Percentiles rank a stretch among this genome's conserved stretches.
phyloP scores from a whole-genome alignment of 2,113 vertebrate genomes.

The Tapirus terrestris region DNA sequence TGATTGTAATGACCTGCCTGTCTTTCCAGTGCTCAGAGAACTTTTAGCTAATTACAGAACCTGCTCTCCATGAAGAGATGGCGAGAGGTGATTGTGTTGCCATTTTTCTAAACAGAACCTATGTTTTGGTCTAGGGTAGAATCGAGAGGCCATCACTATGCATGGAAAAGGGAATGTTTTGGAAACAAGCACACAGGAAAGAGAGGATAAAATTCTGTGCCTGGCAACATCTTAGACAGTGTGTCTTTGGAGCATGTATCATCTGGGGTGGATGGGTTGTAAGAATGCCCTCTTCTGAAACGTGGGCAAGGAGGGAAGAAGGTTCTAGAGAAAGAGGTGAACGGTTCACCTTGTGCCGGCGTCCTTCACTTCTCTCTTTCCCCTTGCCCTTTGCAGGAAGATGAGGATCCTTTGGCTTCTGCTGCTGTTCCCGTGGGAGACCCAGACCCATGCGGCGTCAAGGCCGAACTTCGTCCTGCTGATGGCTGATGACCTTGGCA shows the following conservation, averaged over 20 bases:
- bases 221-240: accelerated
- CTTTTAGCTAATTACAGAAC: too few relatives aligned
- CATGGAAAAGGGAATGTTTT: neutral
- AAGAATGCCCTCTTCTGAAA: accelerated
- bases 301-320: neutral
- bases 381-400: constrained; percentile 68
- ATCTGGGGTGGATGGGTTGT: accelerated
- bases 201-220: accelerated
- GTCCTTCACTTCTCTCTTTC: neutral
- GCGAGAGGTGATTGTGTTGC: neutral
- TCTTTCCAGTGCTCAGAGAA: neutral
- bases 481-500: constrained; percentile 94
- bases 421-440: constrained; percentile 53
- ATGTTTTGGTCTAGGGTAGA: accelerated
- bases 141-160: neutral
- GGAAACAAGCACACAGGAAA: accelerated
- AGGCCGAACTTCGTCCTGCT: constrained; percentile 90
- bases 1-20: too few relatives aligned
- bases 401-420: constrained; percentile 83
- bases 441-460: neutral
- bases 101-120: too few relatives aligned
- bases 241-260: accelerated
- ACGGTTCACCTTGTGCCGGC: accelerated
- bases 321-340: neutral
- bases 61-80: accelerated